phyloP scores from a whole-genome alignment of 2,113 vertebrate species.

The Melanerpes aurifrons region DNA sequence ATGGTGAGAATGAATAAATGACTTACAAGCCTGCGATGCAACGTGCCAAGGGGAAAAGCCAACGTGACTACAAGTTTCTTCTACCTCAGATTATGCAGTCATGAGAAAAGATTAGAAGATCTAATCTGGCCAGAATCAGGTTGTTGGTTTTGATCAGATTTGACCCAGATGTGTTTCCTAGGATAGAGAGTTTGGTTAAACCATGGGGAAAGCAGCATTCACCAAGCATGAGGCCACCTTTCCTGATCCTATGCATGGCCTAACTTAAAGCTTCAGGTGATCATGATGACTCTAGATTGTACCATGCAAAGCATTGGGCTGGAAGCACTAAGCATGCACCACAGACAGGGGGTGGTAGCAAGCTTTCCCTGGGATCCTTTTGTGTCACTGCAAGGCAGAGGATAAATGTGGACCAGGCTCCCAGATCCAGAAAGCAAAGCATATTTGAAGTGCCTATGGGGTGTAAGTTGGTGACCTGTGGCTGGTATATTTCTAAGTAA shows the following conservation, averaged over 20 bases:
- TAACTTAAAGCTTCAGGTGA: not conserved
- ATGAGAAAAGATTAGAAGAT: slow-evolving; percentile 12
- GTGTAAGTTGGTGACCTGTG: not conserved
- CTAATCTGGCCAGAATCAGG: not conserved
- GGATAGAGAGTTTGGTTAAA: not conserved
- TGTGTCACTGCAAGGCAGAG: not conserved
- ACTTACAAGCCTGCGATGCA: not conserved
- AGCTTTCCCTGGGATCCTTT: not conserved
- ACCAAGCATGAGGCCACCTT: not conserved
- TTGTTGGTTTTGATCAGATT: not conserved
- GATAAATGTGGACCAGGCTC: not conserved
- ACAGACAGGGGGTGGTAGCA: not conserved
- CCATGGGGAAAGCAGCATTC: not conserved
- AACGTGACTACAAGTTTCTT: slow-evolving; percentile 16
- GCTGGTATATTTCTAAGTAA: not conserved
- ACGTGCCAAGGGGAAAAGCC: slow-evolving; percentile 13
- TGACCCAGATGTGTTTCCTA: not conserved
- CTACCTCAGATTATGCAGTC: not conserved
- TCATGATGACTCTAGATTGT: not conserved
- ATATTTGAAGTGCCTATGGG: not conserved
- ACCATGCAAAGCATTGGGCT: not conserved
- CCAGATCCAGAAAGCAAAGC: not conserved
- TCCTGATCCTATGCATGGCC: not conserved
- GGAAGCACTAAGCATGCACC: not conserved
- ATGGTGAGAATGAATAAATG: slow-evolving; percentile 43